These are phyloP conservation scores for Noturus placidus DNA, from an alignment of 2,113 vertebrate species.

Conservation along the genomic window DNA sequence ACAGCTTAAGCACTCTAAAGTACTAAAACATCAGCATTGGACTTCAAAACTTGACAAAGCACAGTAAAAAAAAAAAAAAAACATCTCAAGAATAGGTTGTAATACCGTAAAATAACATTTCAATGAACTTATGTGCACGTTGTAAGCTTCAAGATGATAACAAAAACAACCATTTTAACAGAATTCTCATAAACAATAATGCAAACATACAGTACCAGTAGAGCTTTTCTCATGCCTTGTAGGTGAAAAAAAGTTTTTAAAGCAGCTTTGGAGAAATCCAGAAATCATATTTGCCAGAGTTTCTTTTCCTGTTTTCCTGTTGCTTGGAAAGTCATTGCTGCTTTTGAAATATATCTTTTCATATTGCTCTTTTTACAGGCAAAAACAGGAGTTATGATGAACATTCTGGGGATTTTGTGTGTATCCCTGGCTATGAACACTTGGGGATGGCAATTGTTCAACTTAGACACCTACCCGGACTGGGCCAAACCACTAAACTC, in stretches of 20 bases:
- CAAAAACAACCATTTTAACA: neutral
- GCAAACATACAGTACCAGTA: neutral
- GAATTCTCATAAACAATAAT: neutral
- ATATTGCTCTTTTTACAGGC: constrained; percentile 73
- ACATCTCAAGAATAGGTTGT: neutral
- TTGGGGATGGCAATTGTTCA: constrained; percentile 89
- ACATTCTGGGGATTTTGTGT: constrained; percentile 86
- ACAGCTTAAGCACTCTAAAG: neutral
- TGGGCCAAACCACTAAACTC: constrained; percentile 83
- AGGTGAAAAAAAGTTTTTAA: neutral
- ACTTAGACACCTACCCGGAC: constrained; percentile 81
- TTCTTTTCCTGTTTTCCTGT: neutral
- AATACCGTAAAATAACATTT: neutral
- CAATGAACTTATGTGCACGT: neutral
- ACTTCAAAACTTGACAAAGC: neutral
- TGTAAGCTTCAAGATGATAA: neutral
- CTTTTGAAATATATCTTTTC: neutral
- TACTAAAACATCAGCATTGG: neutral
- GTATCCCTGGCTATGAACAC: constrained; percentile 93
- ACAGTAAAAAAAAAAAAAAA: neutral
- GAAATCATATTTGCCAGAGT: neutral
- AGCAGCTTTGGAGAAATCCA: neutral
- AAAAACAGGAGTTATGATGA: constrained; percentile 92
- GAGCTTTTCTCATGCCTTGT: neutral
- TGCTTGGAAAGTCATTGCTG: neutral